These are phyloP conservation scores for Ypsolopha sequella DNA, from an alignment of 2,888 invertebrate genomes.

Conservation along the genomic window DNA sequence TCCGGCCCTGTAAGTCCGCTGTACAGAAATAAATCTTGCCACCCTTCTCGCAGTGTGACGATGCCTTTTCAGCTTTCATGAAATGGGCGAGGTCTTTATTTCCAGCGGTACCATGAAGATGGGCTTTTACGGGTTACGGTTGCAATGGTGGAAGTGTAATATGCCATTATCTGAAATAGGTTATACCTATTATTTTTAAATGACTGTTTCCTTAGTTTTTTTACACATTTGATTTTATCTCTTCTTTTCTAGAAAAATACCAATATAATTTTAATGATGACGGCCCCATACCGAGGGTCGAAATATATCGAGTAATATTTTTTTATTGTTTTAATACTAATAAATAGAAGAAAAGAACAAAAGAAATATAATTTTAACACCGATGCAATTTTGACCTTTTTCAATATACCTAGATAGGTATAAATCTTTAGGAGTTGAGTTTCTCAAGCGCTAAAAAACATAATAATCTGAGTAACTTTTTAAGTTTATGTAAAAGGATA, in stretches of 20 bases:
- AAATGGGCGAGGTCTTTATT: constrained; percentile 58
- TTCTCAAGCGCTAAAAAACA: too few species aligned
- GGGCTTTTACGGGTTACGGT: constrained; percentile 40
- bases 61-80: constrained; percentile 49
- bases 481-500: too few species aligned
- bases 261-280: background rate
- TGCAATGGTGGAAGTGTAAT: background rate
- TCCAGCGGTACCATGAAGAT: constrained; percentile 42
- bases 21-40: constrained; percentile 65
- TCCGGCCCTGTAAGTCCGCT: constrained; percentile 53
- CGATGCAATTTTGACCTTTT: too few species aligned
- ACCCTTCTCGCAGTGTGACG: constrained; percentile 33
- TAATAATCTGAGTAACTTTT: too few species aligned
- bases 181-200: background rate
- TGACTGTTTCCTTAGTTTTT: background rate
- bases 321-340: too few species aligned
- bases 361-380: too few species aligned
- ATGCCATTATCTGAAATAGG: background rate
- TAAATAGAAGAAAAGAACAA: too few species aligned
- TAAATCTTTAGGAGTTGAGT: too few species aligned
- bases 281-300: too few species aligned
- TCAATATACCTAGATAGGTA: too few species aligned
- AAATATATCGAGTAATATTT: too few species aligned
- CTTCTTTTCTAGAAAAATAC: background rate
- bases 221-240: background rate